Evolutionary conservation across 2,888 invertebrate species (phyloP), one percentile per base, ranked within the genome.

Genomic region (Crepidodera aurea): DNA sequence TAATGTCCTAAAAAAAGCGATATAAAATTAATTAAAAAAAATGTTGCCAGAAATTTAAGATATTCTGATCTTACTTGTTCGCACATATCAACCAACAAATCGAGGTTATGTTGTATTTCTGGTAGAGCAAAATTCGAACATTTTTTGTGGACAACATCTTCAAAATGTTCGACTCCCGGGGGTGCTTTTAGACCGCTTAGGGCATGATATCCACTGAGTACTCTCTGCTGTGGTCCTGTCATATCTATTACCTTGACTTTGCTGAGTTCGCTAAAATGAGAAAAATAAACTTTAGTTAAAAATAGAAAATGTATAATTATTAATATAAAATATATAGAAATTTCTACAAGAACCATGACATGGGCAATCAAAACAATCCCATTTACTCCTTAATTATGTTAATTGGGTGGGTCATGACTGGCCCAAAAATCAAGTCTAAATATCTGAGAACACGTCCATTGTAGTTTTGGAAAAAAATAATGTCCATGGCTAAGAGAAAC

Each of bases 161-260:
- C 89, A 75, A 81, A 90, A 39, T 89, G 84, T 77, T 82, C 82
- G 77, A 85, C 84, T 75, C 89, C 84, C 2, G 83, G 83, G 0
- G 82, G 78, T 0, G 84, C 77, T 68, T 84, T 82, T 1, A 86
- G 82, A 19, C 93, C 91, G 0, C 91, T 88, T 37, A 97, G 85
- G 0, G 96, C 96, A 81, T 96, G 95, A 80, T 97, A 97, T 0
- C 96, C 96, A 76, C 92, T 93, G 1, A 96, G 84, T 32, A 98
- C 92, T 57, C 96, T 87, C 78, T 93, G 92, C 80, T 98, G 95
- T 0, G 93, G 94, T 0, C 98, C 98, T 5, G 98, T 98, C 96
- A 99, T 95, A 81, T 99, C 99, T 67, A 99, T 98, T 8, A 99
- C 98, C 71, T 98, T 98, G 39, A 96, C 96, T 80, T 93, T 93